phyloP scores from a whole-genome alignment of 37 sponge, comb jelly and placozoan species.

The Chondrilla cf. caribensis region DNA sequence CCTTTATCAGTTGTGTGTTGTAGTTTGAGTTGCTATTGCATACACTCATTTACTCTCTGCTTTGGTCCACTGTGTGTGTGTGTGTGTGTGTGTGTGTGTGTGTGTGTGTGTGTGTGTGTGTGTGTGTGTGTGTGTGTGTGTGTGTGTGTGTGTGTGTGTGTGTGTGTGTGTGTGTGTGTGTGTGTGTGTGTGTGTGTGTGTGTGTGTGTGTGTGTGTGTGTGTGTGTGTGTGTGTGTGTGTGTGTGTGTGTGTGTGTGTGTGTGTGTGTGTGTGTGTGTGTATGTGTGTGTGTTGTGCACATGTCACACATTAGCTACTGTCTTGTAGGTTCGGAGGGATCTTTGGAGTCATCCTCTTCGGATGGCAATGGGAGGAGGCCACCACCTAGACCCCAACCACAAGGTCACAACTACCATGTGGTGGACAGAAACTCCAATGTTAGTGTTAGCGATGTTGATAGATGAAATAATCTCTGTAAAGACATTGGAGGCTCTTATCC shows the following conservation, averaged over 20 bases:
- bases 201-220: background rate
- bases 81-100: constrained; percentile 3
- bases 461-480: no score
- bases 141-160: background rate
- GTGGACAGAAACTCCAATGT: constrained; percentile 22
- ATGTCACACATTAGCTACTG: no score
- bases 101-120: constrained; percentile 6
- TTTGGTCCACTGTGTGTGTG: background rate
- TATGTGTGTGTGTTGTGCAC: constrained; percentile 3
- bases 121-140: constrained; percentile 5
- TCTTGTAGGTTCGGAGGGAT: no score
- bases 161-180: background rate
- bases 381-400: background rate
- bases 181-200: background rate
- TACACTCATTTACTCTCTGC: no score
- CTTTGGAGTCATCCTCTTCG: no score
- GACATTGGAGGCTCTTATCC: no score
- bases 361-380: background rate
- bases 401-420: background rate
- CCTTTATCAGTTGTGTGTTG: no score
- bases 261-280: background rate
- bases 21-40: no score
- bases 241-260: background rate
- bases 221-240: background rate
- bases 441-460: background rate